Conservation (phyloP, 2,888 invertebrate species). For the Ophion ventricosus region DNA sequence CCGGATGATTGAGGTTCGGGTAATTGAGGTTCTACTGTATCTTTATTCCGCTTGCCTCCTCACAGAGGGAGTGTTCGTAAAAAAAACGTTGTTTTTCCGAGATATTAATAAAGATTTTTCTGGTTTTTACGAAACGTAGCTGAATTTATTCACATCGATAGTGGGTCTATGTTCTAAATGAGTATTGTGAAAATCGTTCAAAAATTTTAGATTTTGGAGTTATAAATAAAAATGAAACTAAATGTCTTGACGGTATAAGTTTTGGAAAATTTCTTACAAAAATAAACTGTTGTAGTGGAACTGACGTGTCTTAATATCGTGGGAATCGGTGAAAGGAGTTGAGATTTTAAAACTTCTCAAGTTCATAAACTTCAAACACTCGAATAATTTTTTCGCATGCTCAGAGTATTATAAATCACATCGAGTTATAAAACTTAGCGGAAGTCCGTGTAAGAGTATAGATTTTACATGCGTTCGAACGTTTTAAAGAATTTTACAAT, state of each 20-base stretch:
- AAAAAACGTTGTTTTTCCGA: neutral
- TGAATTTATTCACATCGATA: neutral
- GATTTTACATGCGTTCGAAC: no score
- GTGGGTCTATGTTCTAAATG: neutral
- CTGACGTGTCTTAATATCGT: neutral
- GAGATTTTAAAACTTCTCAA: no score
- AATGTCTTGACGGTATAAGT: neutral
- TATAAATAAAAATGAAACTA: neutral
- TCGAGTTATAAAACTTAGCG: no score
- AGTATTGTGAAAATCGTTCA: neutral
- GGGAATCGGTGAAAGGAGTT: neutral
- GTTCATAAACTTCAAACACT: no score
- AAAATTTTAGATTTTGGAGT: neutral
- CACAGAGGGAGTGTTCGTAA: conserved; percentile 12
- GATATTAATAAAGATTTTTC: neutral
- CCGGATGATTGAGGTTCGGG: no score
- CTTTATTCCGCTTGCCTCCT: neutral
- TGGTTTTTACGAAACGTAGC: neutral
- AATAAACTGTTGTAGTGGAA: neutral
- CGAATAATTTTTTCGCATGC: no score
- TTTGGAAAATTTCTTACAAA: neutral
- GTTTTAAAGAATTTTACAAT: no score
- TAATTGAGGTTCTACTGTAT: no score
- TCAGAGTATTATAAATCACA: no score
- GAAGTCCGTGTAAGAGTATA: no score